These are phyloP conservation scores for Mythimna loreyi DNA, from an alignment of 2,888 invertebrate species.

Conservation along the genomic window DNA sequence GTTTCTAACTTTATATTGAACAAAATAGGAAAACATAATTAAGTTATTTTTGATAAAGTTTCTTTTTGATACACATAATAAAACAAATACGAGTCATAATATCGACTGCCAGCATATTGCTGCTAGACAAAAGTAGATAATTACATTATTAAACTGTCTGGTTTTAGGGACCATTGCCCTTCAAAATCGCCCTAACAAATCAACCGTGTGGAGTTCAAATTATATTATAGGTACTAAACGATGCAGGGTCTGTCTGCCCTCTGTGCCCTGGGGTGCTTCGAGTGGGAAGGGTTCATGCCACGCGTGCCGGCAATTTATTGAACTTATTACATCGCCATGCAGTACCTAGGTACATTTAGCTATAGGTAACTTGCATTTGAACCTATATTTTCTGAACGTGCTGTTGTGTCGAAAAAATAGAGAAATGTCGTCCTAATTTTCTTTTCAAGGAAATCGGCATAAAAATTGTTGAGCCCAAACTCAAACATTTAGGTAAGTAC, in stretches of 20 bases:
- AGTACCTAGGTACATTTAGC: not conserved
- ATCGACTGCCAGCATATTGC: no score
- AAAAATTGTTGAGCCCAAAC: not conserved
- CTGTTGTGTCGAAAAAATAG: not conserved
- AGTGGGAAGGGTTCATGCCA: conserved; percentile 22
- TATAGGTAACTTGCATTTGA: not conserved
- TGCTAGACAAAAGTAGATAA: no score
- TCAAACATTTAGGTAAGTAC: conserved; percentile 1
- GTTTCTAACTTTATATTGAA: no score
- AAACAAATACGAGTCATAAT: no score
- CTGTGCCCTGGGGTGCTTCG: conserved; percentile 6
- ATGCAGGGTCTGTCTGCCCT: conserved; percentile 20
- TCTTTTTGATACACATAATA: no score
- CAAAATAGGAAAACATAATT: no score
- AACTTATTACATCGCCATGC: conserved; percentile 10
- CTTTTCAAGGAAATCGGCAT: not conserved
- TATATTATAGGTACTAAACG: conserved; percentile 9
- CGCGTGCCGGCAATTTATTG: conserved; percentile 29
- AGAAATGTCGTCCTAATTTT: not conserved
- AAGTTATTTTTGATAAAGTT: no score
- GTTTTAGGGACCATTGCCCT: conserved; percentile 37
- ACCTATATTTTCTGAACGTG: not conserved
- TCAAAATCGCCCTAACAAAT: conserved; percentile 29
- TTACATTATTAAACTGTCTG: conserved; percentile 31
- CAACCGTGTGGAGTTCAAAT: conserved; percentile 41